Evolutionary conservation across 1,140 invertebrate species (phyloP).

Genomic region (Drosophila bocki): DNA sequence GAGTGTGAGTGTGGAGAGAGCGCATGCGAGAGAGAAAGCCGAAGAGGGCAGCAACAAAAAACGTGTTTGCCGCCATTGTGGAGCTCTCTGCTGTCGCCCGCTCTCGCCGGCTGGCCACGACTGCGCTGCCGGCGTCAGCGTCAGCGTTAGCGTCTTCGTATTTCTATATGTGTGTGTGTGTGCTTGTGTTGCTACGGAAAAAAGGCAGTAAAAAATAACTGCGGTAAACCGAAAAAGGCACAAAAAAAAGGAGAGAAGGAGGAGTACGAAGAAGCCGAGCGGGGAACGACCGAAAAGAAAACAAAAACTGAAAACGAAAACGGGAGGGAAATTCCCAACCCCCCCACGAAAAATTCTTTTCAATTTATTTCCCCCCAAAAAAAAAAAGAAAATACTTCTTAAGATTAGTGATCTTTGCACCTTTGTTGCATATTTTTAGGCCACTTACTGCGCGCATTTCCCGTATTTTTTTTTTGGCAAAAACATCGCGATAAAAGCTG

Average conservation of each 20-base stretch:
- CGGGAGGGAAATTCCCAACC: slow-evolving; percentile 49
- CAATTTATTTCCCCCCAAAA: slow-evolving; percentile 23
- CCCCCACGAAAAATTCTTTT: slow-evolving; percentile 34
- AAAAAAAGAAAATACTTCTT: slow-evolving; percentile 9
- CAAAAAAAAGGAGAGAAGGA: slow-evolving; percentile 62
- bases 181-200: slow-evolving; percentile 71
- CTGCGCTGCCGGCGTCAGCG: slow-evolving; percentile 31
- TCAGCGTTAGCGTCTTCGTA: slow-evolving; percentile 37
- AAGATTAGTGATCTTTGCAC: slow-evolving; percentile 29
- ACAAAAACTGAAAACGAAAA: slow-evolving; percentile 71
- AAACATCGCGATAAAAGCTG: slow-evolving; percentile 30
- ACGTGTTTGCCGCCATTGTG: slow-evolving; percentile 80
- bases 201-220: slow-evolving; percentile 84
- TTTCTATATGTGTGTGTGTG: slow-evolving; percentile 37
- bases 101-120: slow-evolving; percentile 38
- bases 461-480: neutral
- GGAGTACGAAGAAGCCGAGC: slow-evolving; percentile 25
- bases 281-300: slow-evolving; percentile 62
- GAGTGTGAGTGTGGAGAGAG: slow-evolving; percentile 66
- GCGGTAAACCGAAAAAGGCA: slow-evolving; percentile 82
- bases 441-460: slow-evolving; percentile 57
- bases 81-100: slow-evolving; percentile 24
- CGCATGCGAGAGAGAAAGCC: slow-evolving; percentile 79
- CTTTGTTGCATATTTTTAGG: slow-evolving; percentile 42
- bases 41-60: slow-evolving; percentile 73